Conservation (phyloP, 2,888 invertebrate genomes). For the Xylota sylvarum region DNA sequence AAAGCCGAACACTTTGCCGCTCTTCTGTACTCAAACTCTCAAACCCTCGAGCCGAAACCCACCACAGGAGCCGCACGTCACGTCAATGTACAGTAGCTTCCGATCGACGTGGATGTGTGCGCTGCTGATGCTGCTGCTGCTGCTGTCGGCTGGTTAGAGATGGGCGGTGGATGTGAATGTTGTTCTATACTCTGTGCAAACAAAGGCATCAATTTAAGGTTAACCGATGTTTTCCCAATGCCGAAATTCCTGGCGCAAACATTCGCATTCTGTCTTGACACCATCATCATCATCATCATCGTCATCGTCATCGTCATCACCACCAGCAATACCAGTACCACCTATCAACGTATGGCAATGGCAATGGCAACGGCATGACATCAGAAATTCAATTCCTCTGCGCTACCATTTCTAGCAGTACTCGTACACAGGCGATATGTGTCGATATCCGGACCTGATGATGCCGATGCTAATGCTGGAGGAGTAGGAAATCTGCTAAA, state of each 20-base stretch:
- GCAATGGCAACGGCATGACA: constrained; percentile 49
- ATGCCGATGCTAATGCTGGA: too few relatives aligned
- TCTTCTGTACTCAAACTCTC: constrained; percentile 3
- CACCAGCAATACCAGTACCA: constrained; percentile 2
- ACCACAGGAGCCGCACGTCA: constrained; percentile 70
- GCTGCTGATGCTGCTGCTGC: not conserved
- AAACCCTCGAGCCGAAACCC: constrained; percentile 29
- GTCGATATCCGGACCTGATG: constrained; percentile 73
- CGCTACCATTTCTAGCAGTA: not conserved
- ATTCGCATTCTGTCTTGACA: constrained; percentile 76
- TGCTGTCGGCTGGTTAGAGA: constrained; percentile 30
- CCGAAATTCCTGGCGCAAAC: constrained; percentile 74
- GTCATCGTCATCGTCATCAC: constrained; percentile 20
- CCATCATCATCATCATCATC: constrained; percentile 68
- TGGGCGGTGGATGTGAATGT: constrained; percentile 58
- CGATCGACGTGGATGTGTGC: constrained; percentile 64
- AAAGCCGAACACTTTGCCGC: constrained; percentile 72
- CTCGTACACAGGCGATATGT: constrained; percentile 40
- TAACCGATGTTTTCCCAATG: constrained; percentile 77
- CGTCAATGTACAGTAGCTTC: constrained; percentile 71
- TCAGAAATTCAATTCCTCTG: constrained; percentile 70
- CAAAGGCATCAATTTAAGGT: constrained; percentile 78
- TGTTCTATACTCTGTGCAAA: constrained; percentile 72
- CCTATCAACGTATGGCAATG: constrained; percentile 1
- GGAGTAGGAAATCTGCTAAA: constrained; percentile 73